Conservation (phyloP, 2,888 invertebrate species). For the Argyra leucocephala region DNA sequence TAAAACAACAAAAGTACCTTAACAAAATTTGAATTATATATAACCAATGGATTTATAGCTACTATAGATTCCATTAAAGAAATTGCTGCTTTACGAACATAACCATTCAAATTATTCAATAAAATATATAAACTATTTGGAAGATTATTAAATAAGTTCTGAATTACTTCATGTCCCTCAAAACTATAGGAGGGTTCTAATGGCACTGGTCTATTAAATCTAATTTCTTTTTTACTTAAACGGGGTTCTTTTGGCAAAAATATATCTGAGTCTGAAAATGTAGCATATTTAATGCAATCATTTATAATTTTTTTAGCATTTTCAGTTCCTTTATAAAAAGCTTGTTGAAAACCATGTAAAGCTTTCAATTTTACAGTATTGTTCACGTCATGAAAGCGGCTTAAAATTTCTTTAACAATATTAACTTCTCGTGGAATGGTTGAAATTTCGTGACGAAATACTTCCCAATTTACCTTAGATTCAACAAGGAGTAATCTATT, state of each 20-base stretch:
- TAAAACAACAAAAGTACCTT: conserved; percentile 22
- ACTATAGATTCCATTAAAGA: conserved; percentile 34
- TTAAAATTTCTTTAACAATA: conserved; percentile 34
- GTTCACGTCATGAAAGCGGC: conserved; percentile 34
- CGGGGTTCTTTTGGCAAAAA: conserved; percentile 28
- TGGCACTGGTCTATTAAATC: conserved; percentile 30
- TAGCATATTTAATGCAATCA: conserved; percentile 33
- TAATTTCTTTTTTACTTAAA: conserved; percentile 31
- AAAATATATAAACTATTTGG: conserved; percentile 34
- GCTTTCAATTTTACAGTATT: conserved; percentile 37
- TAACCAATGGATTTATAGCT: conserved; percentile 34
- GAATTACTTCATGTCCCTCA: conserved; percentile 32
- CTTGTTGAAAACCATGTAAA: conserved; percentile 33
- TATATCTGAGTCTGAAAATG: conserved; percentile 28
- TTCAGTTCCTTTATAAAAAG: conserved; percentile 33
- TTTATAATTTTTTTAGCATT: conserved; percentile 34
- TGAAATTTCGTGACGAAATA: conserved; percentile 39
- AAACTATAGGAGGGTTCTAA: conserved; percentile 34
- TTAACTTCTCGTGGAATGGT: conserved; percentile 37
- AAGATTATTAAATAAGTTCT: conserved; percentile 30
- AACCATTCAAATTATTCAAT: conserved; percentile 29
- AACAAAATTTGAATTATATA: conserved; percentile 39
- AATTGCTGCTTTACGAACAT: conserved; percentile 35
- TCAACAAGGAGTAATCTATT: conserved; percentile 34
- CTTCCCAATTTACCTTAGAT: conserved; percentile 38